Evolutionary conservation across 2,888 invertebrate genomes (phyloP).

Genomic region (Polydrusus cervinus): DNA sequence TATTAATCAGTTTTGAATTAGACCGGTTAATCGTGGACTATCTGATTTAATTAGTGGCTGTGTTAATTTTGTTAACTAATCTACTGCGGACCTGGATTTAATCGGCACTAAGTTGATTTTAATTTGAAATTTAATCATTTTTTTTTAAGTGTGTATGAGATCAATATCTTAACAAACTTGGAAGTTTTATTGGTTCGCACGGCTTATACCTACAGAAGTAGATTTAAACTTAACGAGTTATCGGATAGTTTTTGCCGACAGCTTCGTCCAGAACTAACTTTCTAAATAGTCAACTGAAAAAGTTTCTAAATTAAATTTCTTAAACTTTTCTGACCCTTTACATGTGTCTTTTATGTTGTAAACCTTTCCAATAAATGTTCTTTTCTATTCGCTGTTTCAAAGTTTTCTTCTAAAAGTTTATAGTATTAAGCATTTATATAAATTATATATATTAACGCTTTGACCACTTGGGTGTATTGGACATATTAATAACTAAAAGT

Average conservation of each 20-base stretch:
- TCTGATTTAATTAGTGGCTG: no score
- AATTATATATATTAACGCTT: neutral
- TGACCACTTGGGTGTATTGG: neutral
- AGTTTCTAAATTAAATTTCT: slow-evolving; percentile 68
- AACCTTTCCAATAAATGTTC: slow-evolving; percentile 52
- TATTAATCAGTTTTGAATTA: no score
- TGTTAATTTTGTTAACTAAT: no score
- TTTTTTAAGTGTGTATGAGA: neutral
- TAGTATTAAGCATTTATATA: neutral
- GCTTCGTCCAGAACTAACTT: slow-evolving; percentile 66
- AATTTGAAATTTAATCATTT: neutral
- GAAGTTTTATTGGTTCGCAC: slow-evolving; percentile 29
- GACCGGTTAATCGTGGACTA: no score
- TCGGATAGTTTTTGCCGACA: slow-evolving; percentile 66
- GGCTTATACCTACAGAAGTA: slow-evolving; percentile 41
- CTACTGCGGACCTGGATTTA: no score
- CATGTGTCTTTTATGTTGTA: slow-evolving; percentile 54
- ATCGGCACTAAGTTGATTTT: no score
- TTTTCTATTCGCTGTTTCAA: slow-evolving; percentile 36
- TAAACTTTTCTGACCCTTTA: slow-evolving; percentile 63
- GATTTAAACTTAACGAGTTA: slow-evolving; percentile 64
- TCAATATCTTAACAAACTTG: slow-evolving; percentile 22
- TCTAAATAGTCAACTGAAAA: slow-evolving; percentile 64
- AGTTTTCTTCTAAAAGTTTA: slow-evolving; percentile 1
- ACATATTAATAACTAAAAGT: no score